phyloP scores from a whole-genome alignment of 2,113 vertebrate species.

The Taurulus bubalis region DNA sequence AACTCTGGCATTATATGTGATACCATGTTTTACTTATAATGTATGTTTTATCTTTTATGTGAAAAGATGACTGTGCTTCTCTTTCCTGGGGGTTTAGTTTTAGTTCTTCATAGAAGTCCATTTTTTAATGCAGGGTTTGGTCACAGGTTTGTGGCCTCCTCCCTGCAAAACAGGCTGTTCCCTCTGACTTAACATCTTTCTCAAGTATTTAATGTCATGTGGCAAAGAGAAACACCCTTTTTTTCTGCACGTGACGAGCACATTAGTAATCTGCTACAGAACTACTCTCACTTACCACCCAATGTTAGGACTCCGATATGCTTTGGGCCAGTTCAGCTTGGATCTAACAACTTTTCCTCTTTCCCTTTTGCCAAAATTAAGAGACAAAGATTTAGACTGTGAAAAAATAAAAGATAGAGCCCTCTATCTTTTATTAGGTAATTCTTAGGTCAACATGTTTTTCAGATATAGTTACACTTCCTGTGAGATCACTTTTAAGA shows the following conservation, averaged over 20 bases:
- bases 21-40: background rate
- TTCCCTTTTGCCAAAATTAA: background rate
- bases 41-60: background rate
- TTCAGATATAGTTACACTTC: background rate
- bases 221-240: constrained; percentile 59
- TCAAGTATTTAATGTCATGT: constrained; percentile 51
- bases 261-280: constrained; percentile 33
- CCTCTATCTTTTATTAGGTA: too few species aligned
- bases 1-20: background rate
- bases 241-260: constrained; percentile 13
- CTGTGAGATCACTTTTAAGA: background rate
- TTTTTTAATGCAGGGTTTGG: constrained; percentile 35
- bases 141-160: constrained; percentile 47
- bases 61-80: background rate
- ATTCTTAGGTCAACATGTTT: background rate
- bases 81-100: background rate
- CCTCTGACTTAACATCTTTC: constrained; percentile 35
- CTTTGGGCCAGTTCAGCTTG: background rate
- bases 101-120: background rate
- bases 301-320: background rate
- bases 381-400: background rate
- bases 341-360: background rate
- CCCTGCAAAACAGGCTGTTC: constrained; percentile 49
- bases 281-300: background rate
- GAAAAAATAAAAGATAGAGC: background rate